These are phyloP conservation scores for Propithecus perrieri DNA, from an alignment of 2,797 vertebrate genomes.

Conservation along the genomic window DNA sequence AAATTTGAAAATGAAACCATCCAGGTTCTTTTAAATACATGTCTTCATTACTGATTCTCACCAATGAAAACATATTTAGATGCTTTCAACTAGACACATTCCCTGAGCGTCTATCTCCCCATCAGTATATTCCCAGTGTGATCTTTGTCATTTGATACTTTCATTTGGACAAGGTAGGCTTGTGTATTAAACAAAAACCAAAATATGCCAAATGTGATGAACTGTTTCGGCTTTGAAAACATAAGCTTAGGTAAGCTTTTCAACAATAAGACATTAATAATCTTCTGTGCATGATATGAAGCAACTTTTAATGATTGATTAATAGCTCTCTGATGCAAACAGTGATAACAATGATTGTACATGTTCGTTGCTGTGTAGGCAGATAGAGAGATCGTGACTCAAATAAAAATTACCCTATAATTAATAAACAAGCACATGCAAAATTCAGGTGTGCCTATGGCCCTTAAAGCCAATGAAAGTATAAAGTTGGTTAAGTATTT, in stretches of 20 bases:
- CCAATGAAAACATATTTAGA: constrained; percentile 68
- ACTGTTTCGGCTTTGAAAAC: constrained; percentile 92
- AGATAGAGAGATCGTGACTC: constrained; percentile 75
- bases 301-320: constrained; percentile 87
- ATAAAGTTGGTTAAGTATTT: constrained; percentile 65
- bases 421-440: constrained; percentile 76
- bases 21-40: constrained; percentile 51
- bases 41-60: constrained; percentile 71
- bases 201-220: constrained; percentile 95
- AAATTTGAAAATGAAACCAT: constrained; percentile 65
- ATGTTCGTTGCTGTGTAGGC: constrained; percentile 79
- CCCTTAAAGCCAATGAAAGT: constrained; percentile 67
- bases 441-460: constrained; percentile 72
- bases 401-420: constrained; percentile 79
- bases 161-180: constrained; percentile 94
- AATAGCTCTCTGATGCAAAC: constrained; percentile 82
- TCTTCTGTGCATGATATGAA: constrained; percentile 83
- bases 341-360: constrained; percentile 82
- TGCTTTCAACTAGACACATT: constrained; percentile 77
- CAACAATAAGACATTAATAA: constrained; percentile 87
- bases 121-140: constrained; percentile 77
- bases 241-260: constrained; percentile 93
- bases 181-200: constrained; percentile 92
- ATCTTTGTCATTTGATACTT: constrained; percentile 90
- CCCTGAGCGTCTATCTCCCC: constrained; percentile 75